Percentiles rank a stretch among this genome's conserved stretches.
Evolutionary conservation across 1,140 invertebrate species (phyloP).

Genomic region (Lucilia sericata): DNA sequence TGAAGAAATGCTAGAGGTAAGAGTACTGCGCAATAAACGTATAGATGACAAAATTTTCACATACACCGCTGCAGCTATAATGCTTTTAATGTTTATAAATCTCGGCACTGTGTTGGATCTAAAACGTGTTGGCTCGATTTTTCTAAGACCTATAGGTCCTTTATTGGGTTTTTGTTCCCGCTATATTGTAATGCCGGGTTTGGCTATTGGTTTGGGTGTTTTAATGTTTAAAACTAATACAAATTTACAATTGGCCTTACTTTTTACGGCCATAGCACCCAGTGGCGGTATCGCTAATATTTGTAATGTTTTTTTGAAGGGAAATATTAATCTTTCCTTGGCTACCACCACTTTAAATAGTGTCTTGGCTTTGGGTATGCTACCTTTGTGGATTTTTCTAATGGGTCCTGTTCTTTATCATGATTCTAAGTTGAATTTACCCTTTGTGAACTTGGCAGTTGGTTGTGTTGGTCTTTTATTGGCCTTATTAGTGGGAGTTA

Average conservation of each 20-base stretch:
- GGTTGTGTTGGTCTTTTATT: constrained; percentile 51
- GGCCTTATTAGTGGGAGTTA: constrained; percentile 51
- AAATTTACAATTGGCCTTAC: constrained; percentile 54
- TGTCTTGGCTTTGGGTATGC: constrained; percentile 53
- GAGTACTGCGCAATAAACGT: constrained; percentile 47
- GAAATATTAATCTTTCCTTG: constrained; percentile 55
- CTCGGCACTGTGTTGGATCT: constrained; percentile 92
- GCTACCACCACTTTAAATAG: constrained; percentile 56
- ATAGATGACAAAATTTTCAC: constrained; percentile 53
- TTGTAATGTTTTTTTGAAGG: constrained; percentile 55
- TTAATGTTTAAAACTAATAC: constrained; percentile 46
- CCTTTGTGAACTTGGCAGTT: constrained; percentile 50
- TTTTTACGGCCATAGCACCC: constrained; percentile 56
- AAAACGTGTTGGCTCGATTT: constrained; percentile 75
- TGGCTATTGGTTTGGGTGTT: constrained; percentile 52
- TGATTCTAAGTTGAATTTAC: constrained; percentile 50
- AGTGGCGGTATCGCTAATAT: constrained; percentile 57
- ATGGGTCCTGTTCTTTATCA: constrained; percentile 50
- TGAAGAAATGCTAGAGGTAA: constrained; percentile 37
- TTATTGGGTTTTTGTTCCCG: constrained; percentile 51
- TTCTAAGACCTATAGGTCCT: constrained; percentile 76
- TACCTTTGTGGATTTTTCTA: constrained; percentile 54
- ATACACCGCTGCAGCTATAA: constrained; percentile 50
- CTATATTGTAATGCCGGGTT: constrained; percentile 52
- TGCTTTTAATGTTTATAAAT: constrained; percentile 84